Evolutionary conservation across 2,113 vertebrate species (phyloP).

Genomic region (Xiphorhynchus elegans): DNA sequence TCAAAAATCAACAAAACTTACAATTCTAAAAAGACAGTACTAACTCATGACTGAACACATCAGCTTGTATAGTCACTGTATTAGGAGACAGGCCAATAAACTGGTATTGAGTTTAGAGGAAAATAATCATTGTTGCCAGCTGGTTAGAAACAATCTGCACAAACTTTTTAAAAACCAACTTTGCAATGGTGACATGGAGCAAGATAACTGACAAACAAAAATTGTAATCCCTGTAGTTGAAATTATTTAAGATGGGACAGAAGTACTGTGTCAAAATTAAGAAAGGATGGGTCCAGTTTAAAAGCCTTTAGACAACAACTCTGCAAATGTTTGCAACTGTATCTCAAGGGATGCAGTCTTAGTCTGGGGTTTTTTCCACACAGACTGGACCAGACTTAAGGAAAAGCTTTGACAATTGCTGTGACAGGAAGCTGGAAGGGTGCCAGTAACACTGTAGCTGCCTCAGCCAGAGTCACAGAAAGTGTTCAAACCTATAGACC

Average conservation of each 20-base stretch:
- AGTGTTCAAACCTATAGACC: not conserved
- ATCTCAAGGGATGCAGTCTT: not conserved
- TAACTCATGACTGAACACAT: not conserved
- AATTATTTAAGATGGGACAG: not conserved
- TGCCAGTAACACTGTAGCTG: not conserved
- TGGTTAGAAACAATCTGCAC: not conserved
- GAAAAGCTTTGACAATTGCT: not conserved
- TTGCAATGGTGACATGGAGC: not conserved
- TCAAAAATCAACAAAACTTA: not conserved
- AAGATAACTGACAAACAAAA: not conserved
- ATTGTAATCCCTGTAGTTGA: not conserved
- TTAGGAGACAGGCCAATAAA: not conserved
- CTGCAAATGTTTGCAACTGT: not conserved
- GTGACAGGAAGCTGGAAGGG: not conserved
- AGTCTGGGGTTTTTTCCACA: not conserved
- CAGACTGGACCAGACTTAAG: not conserved
- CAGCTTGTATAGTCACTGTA: not conserved
- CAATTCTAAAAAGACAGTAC: not conserved
- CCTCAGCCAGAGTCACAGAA: not conserved
- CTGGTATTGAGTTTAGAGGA: not conserved
- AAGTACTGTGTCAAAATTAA: not conserved
- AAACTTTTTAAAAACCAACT: not conserved
- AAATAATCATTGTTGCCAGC: not conserved
- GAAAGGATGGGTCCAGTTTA: not conserved
- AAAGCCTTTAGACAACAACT: not conserved